Percentiles rank a stretch among this genome's conserved stretches.
These are phyloP conservation scores for Trachelipus rathkii DNA, from an alignment of 1,140 invertebrate genomes.

Conservation along the genomic window DNA sequence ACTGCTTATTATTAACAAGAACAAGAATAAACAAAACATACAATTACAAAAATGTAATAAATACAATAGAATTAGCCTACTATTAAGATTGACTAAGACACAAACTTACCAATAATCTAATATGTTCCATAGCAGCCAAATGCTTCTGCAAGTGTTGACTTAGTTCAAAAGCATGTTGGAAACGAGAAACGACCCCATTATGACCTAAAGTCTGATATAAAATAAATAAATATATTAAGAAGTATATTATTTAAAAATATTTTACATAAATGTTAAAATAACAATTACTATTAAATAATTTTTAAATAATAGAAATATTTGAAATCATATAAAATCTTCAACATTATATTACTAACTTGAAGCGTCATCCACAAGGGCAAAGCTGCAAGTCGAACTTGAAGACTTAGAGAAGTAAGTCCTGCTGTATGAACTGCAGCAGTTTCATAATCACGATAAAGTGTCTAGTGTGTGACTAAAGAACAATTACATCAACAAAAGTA, in stretches of 20 bases:
- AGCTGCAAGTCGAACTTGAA: conserved; percentile 61
- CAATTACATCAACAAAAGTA: conserved; percentile 57
- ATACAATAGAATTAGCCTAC: too few relatives aligned
- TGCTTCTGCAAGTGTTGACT: conserved; percentile 68
- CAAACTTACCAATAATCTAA: conserved; percentile 63
- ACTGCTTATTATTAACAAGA: too few relatives aligned
- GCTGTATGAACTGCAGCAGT: conserved; percentile 38
- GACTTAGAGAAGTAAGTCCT: conserved; percentile 39
- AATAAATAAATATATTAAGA: background rate
- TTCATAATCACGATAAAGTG: conserved; percentile 53
- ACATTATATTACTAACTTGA: conserved; percentile 52
- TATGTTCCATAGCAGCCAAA: conserved; percentile 64
- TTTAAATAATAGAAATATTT: too few relatives aligned
- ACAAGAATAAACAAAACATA: too few relatives aligned
- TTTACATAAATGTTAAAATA: too few relatives aligned
- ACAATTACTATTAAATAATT: too few relatives aligned
- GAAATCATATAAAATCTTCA: too few relatives aligned
- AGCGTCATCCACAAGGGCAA: conserved; percentile 78
- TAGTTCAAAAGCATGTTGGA: conserved; percentile 70
- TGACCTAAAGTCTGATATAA: conserved; percentile 58
- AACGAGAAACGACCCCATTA: conserved; percentile 65
- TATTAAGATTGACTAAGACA: too few relatives aligned
- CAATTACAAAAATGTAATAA: too few relatives aligned
- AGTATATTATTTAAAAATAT: too few relatives aligned
- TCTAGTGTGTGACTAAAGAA: conserved; percentile 59